Evolutionary conservation across 2,888 invertebrate genomes (phyloP).

Genomic region (Lathronympha strigana): DNA sequence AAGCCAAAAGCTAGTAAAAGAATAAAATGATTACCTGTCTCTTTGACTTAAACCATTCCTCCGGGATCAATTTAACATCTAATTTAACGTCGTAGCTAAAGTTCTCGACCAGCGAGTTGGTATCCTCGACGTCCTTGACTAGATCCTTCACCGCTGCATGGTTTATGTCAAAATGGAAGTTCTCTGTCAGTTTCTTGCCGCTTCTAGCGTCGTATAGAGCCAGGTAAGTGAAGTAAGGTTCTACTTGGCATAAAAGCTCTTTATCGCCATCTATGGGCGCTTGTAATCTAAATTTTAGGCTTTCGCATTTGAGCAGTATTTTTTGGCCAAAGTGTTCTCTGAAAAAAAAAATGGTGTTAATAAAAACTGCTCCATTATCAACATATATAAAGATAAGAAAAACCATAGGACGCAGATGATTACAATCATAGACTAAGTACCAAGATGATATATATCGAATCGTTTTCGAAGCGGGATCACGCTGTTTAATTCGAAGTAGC

Average conservation of each 20-base stretch:
- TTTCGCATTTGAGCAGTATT: conserved; percentile 92
- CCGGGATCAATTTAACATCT: conserved; percentile 88
- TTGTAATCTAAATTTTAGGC: conserved; percentile 93
- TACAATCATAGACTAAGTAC: too few species aligned
- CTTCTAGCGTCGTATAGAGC: conserved; percentile 95
- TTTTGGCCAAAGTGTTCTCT: conserved; percentile 95
- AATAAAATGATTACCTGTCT: conserved; percentile 78
- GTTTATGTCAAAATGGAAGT: conserved; percentile 95
- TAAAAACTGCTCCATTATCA: not conserved
- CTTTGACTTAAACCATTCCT: conserved; percentile 89
- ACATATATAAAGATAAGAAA: not conserved
- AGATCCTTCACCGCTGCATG: conserved; percentile 87
- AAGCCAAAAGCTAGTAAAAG: not conserved
- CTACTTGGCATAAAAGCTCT: conserved; percentile 92
- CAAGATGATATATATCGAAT: too few species aligned
- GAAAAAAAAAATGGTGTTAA: conserved; percentile 49
- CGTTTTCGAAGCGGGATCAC: too few species aligned
- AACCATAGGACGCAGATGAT: too few species aligned
- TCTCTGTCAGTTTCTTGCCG: conserved; percentile 95
- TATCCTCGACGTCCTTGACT: conserved; percentile 78
- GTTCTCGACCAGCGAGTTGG: conserved; percentile 79
- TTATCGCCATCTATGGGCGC: conserved; percentile 90
- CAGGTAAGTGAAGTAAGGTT: conserved; percentile 96
- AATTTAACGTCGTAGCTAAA: conserved; percentile 83
- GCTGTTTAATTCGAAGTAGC: not conserved